Percentiles rank a stretch among this genome's conserved stretches.
phyloP scores from a whole-genome alignment of 2,888 invertebrate genomes.

The Eupithecia insigniata region DNA sequence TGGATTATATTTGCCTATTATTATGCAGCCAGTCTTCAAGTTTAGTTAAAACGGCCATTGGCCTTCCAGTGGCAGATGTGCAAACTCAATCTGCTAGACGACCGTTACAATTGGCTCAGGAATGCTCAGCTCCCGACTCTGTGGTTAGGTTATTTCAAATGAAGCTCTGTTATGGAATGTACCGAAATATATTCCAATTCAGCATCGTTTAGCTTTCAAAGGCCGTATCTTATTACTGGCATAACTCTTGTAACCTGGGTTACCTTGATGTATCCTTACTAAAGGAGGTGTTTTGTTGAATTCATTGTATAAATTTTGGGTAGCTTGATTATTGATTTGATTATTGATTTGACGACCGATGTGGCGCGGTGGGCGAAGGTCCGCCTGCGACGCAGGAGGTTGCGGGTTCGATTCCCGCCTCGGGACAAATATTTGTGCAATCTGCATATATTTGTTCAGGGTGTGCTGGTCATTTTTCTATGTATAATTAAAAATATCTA shows the following conservation, averaged over 20 bases:
- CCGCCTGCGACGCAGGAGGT: too few species aligned
- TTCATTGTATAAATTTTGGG: background rate
- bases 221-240: background rate
- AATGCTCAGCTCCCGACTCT: background rate
- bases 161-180: slow-evolving; percentile 6
- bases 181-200: slow-evolving; percentile 5
- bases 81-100: background rate
- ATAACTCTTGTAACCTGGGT: background rate
- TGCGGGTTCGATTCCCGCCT: too few species aligned
- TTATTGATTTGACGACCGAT: too few species aligned
- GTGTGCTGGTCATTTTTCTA: too few species aligned
- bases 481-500: too few species aligned
- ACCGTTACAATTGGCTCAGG: slow-evolving; percentile 8
- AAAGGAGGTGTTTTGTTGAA: background rate
- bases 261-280: background rate
- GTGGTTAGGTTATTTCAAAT: slow-evolving; percentile 1
- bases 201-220: background rate
- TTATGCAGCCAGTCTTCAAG: too few species aligned
- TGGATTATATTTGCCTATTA: background rate
- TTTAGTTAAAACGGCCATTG: background rate
- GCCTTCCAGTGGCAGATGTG: background rate
- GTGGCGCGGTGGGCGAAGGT: too few species aligned
- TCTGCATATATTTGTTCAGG: too few species aligned
- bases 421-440: too few species aligned
- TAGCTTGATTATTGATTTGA: too few species aligned